Base-by-base conservation (phyloP, 2,797 vertebrate species). In the Eulemur rubriventer region DNA sequence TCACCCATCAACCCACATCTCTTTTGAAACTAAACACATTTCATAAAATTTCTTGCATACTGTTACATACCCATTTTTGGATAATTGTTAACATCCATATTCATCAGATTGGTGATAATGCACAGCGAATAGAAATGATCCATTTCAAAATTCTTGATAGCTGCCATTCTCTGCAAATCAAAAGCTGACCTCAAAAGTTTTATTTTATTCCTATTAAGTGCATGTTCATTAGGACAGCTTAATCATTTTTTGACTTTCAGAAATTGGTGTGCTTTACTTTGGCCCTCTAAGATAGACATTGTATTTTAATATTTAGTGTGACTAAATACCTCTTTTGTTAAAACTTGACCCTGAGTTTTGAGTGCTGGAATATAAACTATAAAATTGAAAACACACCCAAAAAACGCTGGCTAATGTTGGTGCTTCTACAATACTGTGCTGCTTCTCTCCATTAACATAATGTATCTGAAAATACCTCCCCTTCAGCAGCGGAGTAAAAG, bases 261-360 rank as follows among this genome's bases (percentile, higher is more conserved):
- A 91, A 93, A 96, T 78, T 82, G 59, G 20, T 89, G 13, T 79
- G 76, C 86, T 85, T 95, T 69, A 95, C 83, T 95, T 81, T 96
- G 95, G 83, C 81, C 57, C 41, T 80, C n/a, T 79, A 81, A 91
- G 69, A 69, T 9, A 92, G 52, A 88, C 88, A 75, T 70, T 43
- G 38, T 52, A 67, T 41, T 46, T 63, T 79, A 63, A 41, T 84
- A 75, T 9, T 76, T 72, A 89, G 63, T 61, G 57, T 72, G 38
- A 91, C 59, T 80, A 94, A 92, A 95, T 48, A 38, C 12, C 9
- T 67, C 57, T 95, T 84, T 63, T 96, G 46, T 88, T 78, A 92
- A 92, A 82, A 67, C 65, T 6, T 84, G 82, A 96, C 95, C 97
- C 96, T 97, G 98, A 97, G 96, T 91, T 95, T 93, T 92, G 59